Base-by-base conservation (phyloP, 2,113 vertebrate species). In the Pongo abelii region DNA sequence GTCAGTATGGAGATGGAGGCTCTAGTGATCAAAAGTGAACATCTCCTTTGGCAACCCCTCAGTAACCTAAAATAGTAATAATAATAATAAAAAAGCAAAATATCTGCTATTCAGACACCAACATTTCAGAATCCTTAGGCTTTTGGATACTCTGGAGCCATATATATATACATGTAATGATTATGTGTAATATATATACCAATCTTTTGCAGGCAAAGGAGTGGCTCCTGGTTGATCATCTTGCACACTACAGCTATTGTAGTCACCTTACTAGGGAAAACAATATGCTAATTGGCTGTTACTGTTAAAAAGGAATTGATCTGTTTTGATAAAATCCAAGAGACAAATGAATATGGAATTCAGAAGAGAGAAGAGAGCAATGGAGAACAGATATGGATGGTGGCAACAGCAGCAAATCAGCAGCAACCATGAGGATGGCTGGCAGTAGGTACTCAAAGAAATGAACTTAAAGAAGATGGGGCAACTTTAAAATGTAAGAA, bases 61-160 rank as follows among this genome's bases (percentile, higher is more conserved):
- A 87, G 80, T 38, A 52, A 74, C 32, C 61, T 64, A 14, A 64
- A 32, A 64, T 32, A 64, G 61, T 64, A 25, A 48, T 25, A 88
- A 80, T 40, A 78, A 84, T 27, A 77, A n/a, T 89, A 70, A 89
- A 70, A 70, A 89, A 70, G 6, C 89, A 83, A 91, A 90, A 81
- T 6, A 40, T 70, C 48, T 94, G 22, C 52, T 67, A 35, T 75
- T 22, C 16, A 92, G 75, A 92, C 69, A 87, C 32, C 30, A 90
- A 70, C 1, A 87, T 77, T 84, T n/a, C 20, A 94, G 23, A 95
- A 72, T 91, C 14, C 5, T 85, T 50, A 94, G 13, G 18, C 43
- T 88, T 94, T 50, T 85, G 6, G 17, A 79, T 81, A 72, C 9
- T 75, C 59, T 91, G 67, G 35, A 93, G 67, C 12, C 27, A 64